Evolutionary conservation across 2,888 invertebrate genomes (phyloP).

Genomic region (Lagria hirta): DNA sequence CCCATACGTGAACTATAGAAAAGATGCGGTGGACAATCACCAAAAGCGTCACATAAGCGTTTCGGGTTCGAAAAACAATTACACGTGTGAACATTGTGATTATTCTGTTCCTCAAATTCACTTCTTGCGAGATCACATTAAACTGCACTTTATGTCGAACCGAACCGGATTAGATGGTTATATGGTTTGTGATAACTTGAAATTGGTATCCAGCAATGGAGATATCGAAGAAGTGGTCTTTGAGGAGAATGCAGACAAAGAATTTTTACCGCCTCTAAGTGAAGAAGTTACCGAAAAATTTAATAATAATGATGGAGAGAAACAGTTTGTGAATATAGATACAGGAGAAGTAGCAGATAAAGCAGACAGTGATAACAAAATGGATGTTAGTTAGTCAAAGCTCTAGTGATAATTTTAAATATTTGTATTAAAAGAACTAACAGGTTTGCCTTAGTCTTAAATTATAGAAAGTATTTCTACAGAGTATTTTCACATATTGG

Average conservation of each 20-base stretch:
- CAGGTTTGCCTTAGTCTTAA: conserved; percentile 46
- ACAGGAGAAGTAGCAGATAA: conserved; percentile 50
- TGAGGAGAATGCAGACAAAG: conserved; percentile 39
- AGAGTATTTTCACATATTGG: conserved; percentile 52
- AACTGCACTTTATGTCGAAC: conserved; percentile 71
- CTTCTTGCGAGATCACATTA: conserved; percentile 75
- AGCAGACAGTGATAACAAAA: conserved; percentile 38
- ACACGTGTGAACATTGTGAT: conserved; percentile 80
- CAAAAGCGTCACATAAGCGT: conserved; percentile 70
- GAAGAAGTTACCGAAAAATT: conserved; percentile 42
- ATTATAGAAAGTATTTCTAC: conserved; percentile 51
- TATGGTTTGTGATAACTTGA: conserved; percentile 62
- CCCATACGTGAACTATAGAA: conserved; percentile 75
- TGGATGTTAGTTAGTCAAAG: conserved; percentile 47
- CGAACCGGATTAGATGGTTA: conserved; percentile 59
- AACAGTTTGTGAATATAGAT: conserved; percentile 50
- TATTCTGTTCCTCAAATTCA: conserved; percentile 74
- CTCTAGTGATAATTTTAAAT: conserved; percentile 49
- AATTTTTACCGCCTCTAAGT: conserved; percentile 40
- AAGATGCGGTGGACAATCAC: conserved; percentile 75
- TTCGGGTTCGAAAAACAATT: conserved; percentile 60
- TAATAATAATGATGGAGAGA: conserved; percentile 50
- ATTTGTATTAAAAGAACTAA: conserved; percentile 33
- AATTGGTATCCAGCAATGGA: conserved; percentile 58
- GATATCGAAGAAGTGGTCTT: conserved; percentile 45